Base-by-base conservation (phyloP, 1,140 invertebrate genomes). In the Lepidotrigona ventralis region DNA sequence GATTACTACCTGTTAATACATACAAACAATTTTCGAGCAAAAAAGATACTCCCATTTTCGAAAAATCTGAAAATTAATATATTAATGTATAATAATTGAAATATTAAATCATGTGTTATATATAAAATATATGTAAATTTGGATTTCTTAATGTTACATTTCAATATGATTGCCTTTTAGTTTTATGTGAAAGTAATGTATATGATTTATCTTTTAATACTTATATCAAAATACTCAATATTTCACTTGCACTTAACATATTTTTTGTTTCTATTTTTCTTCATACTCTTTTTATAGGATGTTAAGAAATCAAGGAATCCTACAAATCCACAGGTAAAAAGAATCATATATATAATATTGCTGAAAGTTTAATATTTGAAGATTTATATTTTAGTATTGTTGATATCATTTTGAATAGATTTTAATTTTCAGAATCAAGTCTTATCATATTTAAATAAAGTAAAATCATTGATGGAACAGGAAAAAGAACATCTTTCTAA, bases 341-440 rank as follows among this genome's bases (percentile, higher is more conserved):
- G 6, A 39, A 39, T 6, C 51, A 56, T 51, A 56, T 17, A n/a
- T 54, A 46, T 33, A 53, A 29, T 56, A 54, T 70, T 70, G 14
- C 23, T 29, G 8, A n/a, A 46, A 46, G 8, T 68, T 68, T 23
- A 68, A 1, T 68, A 12, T 69, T 69, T 46, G 14, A n/a, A 21
- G 4, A 26, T 51, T 63, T 46, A 14, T 51, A 2, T 23, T 58
- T 1, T 17, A 26, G 11, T 58, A 21, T 29, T 56, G 2, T 33
- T 53, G 3, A 26, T 66, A 17, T 9, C 60, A 12, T 78, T 75
- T 63, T 70, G 60, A 54, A 73, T 77, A 19, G 14, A 76, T 68
- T 71, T 69, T 33, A 56, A 39, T 79, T 90, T 91, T 80, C 60
- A 92, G 90, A 84, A 90, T 86, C 77, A 90, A 84, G 60, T 90